Conservation (phyloP, 1,140 invertebrate genomes). For the Drusus annulatus region DNA sequence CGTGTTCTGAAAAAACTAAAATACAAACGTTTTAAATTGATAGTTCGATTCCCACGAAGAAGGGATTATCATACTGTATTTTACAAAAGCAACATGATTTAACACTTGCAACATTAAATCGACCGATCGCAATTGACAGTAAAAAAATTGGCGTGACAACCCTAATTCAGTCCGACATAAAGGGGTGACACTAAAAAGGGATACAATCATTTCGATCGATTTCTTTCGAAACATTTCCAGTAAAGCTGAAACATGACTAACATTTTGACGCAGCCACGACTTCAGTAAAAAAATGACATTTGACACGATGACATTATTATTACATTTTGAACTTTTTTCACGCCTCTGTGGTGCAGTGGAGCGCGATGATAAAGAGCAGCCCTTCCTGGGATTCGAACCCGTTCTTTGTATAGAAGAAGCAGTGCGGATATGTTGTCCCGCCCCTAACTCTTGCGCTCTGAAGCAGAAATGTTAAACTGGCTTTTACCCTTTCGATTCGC, state of each 20-base stretch:
- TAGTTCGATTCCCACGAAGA: too few relatives aligned
- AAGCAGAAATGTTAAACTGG: conserved; percentile 36
- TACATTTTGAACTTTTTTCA: conserved; percentile 12
- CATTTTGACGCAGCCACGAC: too few relatives aligned
- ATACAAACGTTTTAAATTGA: too few relatives aligned
- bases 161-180: too few relatives aligned
- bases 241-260: too few relatives aligned
- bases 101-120: conserved; percentile 4
- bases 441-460: conserved; percentile 5
- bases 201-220: too few relatives aligned
- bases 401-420: conserved; percentile 19
- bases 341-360: conserved; percentile 30
- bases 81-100: too few relatives aligned
- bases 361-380: conserved; percentile 35
- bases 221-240: too few relatives aligned
- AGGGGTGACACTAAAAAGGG: too few relatives aligned
- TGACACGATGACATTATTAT: conserved; percentile 5
- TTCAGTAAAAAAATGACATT: neutral
- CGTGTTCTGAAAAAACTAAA: too few relatives aligned
- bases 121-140: neutral
- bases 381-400: conserved; percentile 32
- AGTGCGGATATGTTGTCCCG: conserved; percentile 22
- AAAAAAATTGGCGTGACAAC: conserved; percentile 3
- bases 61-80: too few relatives aligned
- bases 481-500: neutral